Base-by-base conservation (phyloP, 1,140 invertebrate species). In the Neotoxoptera formosana region DNA sequence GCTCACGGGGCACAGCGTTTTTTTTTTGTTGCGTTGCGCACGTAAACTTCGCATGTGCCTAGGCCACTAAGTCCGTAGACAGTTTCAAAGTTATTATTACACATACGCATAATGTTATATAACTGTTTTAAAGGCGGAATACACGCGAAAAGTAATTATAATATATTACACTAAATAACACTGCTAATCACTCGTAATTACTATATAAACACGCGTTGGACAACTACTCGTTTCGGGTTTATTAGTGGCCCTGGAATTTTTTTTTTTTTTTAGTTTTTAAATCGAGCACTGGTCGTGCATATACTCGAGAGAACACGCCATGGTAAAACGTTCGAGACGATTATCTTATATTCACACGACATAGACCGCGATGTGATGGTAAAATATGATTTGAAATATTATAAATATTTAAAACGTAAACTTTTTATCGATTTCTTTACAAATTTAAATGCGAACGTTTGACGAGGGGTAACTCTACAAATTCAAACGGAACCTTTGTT, bases 91-190 rank as follows among this genome's bases (percentile, higher is more conserved):
- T 41, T 47, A n/a, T 86, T 48, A 86, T 47, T 86, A 41, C 83
- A 23, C 23, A n/a, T 83, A 76, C n/a, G n/a, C 60, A 76, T 76
- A n/a, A 76, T 76, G 17, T n/a, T n/a, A 76, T n/a, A 76, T 30
- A 30, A 67, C 60, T 76, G 60, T 34, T 76, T 7, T 76, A 76
- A 76, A 21, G 34, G 81, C 7, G 36, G 81, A 83, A 41, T 41
- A 41, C 36, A 83, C 81, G 81, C 81, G 41, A 86, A 45, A 86
- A 86, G 83, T 86, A 86, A 86, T 25, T 86, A 47, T 30, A 86
- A 76, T 76, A n/a, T 76, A 76, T 76, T 76, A 76, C 14, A 76
- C 60, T 76, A 76, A 76, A 76, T 76, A 76, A n/a, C 30, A n/a
- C 14, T n/a, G n/a, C 30, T 76, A 76, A 76, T 76, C 60, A 76